These are phyloP conservation scores for Nesidiocoris tenuis DNA, from an alignment of 2,888 invertebrate genomes.

Conservation along the genomic window DNA sequence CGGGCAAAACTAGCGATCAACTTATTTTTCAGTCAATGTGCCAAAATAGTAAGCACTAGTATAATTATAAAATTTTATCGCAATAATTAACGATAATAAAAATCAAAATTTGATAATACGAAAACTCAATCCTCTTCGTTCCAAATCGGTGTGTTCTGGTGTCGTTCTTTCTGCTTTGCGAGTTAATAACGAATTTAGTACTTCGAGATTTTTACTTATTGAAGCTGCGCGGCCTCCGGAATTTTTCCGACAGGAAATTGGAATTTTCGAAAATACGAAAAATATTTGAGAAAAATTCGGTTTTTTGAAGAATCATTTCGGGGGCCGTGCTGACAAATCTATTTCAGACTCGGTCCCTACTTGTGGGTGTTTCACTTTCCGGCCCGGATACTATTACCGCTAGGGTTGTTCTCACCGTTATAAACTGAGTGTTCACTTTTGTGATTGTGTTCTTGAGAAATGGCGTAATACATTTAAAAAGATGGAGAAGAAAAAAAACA, in stretches of 20 bases:
- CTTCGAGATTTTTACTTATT: no score
- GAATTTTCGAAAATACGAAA: no score
- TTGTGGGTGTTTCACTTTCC: conserved; percentile 27
- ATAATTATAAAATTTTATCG: conserved; percentile 24
- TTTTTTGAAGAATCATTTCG: no score
- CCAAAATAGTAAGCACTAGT: conserved; percentile 32
- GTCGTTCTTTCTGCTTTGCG: conserved; percentile 30
- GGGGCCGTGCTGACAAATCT: background rate
- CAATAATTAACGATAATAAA: conserved; percentile 40
- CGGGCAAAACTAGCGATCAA: background rate
- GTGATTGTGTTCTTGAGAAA: conserved; percentile 28
- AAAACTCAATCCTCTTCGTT: background rate
- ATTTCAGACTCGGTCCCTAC: conserved; percentile 14
- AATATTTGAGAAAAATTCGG: no score
- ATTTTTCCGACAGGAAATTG: no score
- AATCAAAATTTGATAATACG: conserved; percentile 40
- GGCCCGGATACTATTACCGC: conserved; percentile 18
- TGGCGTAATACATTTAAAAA: background rate
- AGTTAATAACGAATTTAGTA: conserved; percentile 22
- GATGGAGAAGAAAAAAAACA: background rate
- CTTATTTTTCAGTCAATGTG: conserved; percentile 25
- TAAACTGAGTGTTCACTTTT: conserved; percentile 39
- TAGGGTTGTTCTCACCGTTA: conserved; percentile 36
- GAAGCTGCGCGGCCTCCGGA: no score
- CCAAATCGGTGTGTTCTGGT: conserved; percentile 27